Evolutionary conservation across 2,113 vertebrate genomes (phyloP).

Genomic region (Progne subis): DNA sequence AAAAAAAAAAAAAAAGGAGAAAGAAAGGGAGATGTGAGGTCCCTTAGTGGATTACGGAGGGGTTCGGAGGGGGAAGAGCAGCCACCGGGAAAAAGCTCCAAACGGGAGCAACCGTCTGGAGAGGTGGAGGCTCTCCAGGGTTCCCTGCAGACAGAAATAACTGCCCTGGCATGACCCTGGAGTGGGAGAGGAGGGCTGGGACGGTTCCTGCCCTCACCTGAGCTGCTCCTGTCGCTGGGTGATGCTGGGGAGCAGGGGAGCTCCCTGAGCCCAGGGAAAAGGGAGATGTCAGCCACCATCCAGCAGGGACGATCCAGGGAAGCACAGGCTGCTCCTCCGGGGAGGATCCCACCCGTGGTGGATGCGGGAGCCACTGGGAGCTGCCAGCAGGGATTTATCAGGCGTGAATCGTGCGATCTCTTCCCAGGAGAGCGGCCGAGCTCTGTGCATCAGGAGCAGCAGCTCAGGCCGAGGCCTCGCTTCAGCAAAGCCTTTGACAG

Average conservation of each 20-base stretch:
- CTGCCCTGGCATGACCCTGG: neutral
- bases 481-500: neutral
- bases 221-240: neutral
- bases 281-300: rapidly evolving
- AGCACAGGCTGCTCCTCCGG: neutral
- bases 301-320: neutral
- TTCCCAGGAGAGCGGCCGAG: neutral
- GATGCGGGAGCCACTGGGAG: neutral
- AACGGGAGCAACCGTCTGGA: neutral
- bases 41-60: constrained; percentile 46
- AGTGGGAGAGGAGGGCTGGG: neutral
- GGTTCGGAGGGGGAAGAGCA: neutral
- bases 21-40: constrained; percentile 49
- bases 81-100: neutral
- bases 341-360: neutral
- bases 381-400: neutral
- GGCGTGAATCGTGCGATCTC: rapidly evolving
- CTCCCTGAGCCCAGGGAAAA: neutral
- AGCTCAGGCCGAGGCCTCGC: neutral
- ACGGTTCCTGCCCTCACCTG: rapidly evolving
- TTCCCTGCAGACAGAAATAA: neutral
- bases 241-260: neutral
- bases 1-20: neutral
- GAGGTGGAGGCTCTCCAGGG: neutral
- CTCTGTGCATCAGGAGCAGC: neutral